A percentile compares a stretch with the other conserved stretches of the same genome.
Evolutionary conservation across 2,797 vertebrate species (phyloP).

Genomic region (Paedocypris micromegethes): DNA sequence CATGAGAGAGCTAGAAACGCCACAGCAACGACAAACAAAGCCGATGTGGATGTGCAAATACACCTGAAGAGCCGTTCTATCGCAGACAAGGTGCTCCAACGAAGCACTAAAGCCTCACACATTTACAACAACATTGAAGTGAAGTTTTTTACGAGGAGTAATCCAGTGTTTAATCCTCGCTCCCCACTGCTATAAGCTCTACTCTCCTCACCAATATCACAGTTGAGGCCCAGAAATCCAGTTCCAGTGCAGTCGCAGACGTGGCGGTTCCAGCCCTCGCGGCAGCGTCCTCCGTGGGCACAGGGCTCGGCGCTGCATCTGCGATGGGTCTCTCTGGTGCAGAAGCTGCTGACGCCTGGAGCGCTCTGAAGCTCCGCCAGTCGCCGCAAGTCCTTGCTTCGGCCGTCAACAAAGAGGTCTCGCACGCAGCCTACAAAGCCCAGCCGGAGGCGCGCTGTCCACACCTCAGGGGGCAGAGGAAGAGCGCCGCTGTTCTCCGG

Average conservation of each 20-base stretch:
- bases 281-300: conserved; percentile 77
- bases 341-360: conserved; percentile 76
- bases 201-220: conserved; percentile 78
- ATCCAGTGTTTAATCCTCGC: conserved; percentile 11
- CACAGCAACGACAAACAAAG: conserved; percentile 18
- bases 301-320: conserved; percentile 80
- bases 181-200: conserved; percentile 14
- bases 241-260: conserved; percentile 86
- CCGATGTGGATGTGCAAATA: conserved; percentile 9
- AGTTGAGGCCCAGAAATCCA: conserved; percentile 81
- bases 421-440: conserved; percentile 91
- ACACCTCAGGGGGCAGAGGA: conserved; percentile 82
- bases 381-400: conserved; percentile 80
- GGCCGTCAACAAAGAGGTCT: conserved; percentile 88
- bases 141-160: not conserved
- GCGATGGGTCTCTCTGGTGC: conserved; percentile 79
- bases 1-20: conserved; percentile 43
- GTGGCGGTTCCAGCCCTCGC: conserved; percentile 92
- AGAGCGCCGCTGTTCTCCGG: conserved; percentile 75
- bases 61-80: conserved; percentile 14
- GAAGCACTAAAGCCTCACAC: conserved; percentile 21
- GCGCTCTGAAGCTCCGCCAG: conserved; percentile 77
- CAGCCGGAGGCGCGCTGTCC: conserved; percentile 80
- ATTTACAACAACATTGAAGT: not conserved
- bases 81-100: conserved; percentile 1